Conservation (phyloP, 1,140 invertebrate species). For the Drosophila pachea region DNA sequence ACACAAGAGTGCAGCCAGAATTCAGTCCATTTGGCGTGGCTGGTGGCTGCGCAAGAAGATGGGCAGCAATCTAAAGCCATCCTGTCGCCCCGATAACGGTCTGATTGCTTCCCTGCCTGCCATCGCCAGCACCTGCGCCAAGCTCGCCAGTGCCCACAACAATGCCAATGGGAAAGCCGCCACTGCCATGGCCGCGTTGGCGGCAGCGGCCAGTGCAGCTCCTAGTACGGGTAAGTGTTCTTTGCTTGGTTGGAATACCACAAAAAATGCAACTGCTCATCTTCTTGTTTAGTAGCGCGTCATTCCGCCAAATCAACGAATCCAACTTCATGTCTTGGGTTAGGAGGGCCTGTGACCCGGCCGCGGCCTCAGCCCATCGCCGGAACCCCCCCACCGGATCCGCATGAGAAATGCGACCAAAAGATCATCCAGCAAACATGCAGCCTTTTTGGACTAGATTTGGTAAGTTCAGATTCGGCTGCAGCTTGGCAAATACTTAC, state of each 20-base stretch:
- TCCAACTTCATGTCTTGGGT: conserved; percentile 48
- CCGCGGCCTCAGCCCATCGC: conserved; percentile 93
- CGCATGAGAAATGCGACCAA: conserved; percentile 88
- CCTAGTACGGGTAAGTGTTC: conserved; percentile 47
- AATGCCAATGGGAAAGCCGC: conserved; percentile 43
- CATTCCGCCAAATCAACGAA: conserved; percentile 71
- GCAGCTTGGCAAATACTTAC: too few relatives aligned
- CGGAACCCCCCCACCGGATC: conserved; percentile 88
- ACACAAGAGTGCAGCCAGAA: conserved; percentile 86
- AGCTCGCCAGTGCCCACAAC: conserved; percentile 40
- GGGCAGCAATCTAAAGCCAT: conserved; percentile 79
- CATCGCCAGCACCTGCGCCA: conserved; percentile 27
- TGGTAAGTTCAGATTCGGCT: conserved; percentile 82
- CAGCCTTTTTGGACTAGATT: conserved; percentile 91
- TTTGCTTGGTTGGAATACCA: background rate
- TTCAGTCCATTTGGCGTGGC: conserved; percentile 91
- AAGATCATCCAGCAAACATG: conserved; percentile 94
- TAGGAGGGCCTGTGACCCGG: conserved; percentile 80
- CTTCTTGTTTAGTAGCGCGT: conserved; percentile 48
- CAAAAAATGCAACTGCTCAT: background rate
- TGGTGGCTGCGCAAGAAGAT: conserved; percentile 86
- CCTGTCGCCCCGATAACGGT: conserved; percentile 21
- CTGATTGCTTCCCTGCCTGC: conserved; percentile 28
- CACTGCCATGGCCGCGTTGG: conserved; percentile 55
- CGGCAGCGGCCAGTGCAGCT: conserved; percentile 55